Evolutionary conservation across 2,113 vertebrate species (phyloP).

Genomic region (Chamaetylas fuelleborni): DNA sequence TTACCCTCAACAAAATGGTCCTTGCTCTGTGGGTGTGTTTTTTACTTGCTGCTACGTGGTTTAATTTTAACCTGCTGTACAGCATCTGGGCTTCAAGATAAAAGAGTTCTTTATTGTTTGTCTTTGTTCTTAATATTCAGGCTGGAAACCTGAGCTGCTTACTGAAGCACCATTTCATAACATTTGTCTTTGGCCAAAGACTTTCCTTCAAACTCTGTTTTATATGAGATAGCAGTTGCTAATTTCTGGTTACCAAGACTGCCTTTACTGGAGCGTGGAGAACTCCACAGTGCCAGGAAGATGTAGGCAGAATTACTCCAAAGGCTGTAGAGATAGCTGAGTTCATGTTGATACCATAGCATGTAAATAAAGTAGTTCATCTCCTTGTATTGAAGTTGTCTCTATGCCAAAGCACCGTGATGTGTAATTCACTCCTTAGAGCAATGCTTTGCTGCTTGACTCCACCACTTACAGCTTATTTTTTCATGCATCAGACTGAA

Average conservation of each 20-base stretch:
- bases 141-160: neutral
- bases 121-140: neutral
- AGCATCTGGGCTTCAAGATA: neutral
- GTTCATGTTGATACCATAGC: neutral
- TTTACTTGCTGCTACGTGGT: neutral
- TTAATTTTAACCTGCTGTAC: neutral
- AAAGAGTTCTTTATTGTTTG: neutral
- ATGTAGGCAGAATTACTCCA: neutral
- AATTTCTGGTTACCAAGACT: neutral
- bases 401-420: fast-evolving
- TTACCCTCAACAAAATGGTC: neutral
- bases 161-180: neutral
- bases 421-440: neutral
- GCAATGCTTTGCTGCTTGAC: neutral
- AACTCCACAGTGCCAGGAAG: neutral
- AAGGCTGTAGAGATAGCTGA: neutral
- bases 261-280: neutral
- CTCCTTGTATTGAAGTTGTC: neutral
- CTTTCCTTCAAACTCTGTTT: neutral
- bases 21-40: neutral
- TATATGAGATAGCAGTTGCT: neutral
- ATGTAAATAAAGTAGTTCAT: neutral
- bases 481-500: neutral
- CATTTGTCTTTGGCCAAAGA: neutral
- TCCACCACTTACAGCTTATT: neutral